Base-by-base conservation (phyloP, 2,888 invertebrate genomes). In the Acanthosepion pharaonis region DNA sequence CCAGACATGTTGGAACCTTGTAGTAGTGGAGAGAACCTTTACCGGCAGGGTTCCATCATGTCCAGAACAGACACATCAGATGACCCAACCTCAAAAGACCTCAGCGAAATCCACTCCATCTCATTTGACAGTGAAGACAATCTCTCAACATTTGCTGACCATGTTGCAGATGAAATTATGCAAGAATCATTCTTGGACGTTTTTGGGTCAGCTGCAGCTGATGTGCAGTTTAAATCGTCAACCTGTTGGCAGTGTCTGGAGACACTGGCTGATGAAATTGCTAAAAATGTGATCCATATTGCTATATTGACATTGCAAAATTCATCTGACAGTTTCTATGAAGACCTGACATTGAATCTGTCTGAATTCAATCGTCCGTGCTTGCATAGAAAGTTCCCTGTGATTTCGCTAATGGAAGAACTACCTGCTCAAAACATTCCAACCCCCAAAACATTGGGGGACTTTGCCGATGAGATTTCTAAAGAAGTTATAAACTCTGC, bases 91-190 rank as follows among this genome's bases (percentile, higher is more conserved):
- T 93, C 93, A 15, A 93, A 93, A 93, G 93, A 93, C 53, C 28
- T 93, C 28, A 93, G 93, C 53, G 93, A 93, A 93, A 93, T 93
- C 51, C 93, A 93, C 53, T 93, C 93, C 53, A 53, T 93, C 51
- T 93, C 53, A n/a, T 93, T 91, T 42, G 55, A 25, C 25, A 94
- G 94, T 92, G 94, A 91, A 28, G 95, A 95, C 11, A 94, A 95
- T 55, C 95, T 96, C 11, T 95, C 96, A 8, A 95, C 95, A 23
- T 96, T 95, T 95, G 96, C 96, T 8, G 96, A 96, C 25, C 94
- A 92, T 28, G 93, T 96, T 48, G 95, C 96, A 33, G 94, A 95
- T 78, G 94, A 95, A 94, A 96, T 96, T 91, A 91, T 96, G 48
- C 94, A 95, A 93, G 96, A 96, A 94, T 95, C 96, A 15, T 92